Base-by-base conservation (phyloP, 2,888 invertebrate species). In the Piscicola geometra region DNA sequence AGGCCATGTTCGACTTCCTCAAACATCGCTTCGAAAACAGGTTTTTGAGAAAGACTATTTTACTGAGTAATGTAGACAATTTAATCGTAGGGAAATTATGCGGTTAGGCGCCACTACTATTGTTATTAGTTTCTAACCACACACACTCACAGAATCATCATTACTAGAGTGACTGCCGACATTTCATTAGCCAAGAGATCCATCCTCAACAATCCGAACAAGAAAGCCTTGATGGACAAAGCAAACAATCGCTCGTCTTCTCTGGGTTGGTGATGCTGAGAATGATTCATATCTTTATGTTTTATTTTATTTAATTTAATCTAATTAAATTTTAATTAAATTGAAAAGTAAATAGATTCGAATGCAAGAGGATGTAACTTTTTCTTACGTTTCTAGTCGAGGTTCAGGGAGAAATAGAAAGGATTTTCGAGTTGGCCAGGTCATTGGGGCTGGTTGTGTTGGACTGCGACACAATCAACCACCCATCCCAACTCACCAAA, bases 401-500 rank as follows among this genome's bases (percentile, higher is more conserved):
- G 87, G 94, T 95, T 78, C 91, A 93, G 88, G 92, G 93, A 80
- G 99, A 99, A 88, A 99, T 99, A 84, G 99, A 99, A 88, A 90
- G 99, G 86, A 99, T 99, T 87, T 99, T 99, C 88, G 99, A 99
- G 88, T 88, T 99, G 86, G 96, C 99, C 79, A 90, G 98, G 82
- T 94, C 96, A 77, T 89, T 99, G 82, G 92, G 95, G 89, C 89
- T 97, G 84, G 96, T 98, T 81, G 97, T 99, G 81, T 89, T 99
- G 84, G 99, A 99, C 89, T 99, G 99, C 88, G 99, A 99, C 89
- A 99, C 99, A 82, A 98, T 99, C 87, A 99, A 99, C 89, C 98
- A 98, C 88, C 98, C 98, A 81, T 96, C 97, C 85, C 98, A 98
- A 88, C 90, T 98, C 84, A 94, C 95, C 84, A 99, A 99, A 90